A percentile compares a stretch with the other conserved stretches of the same genome.
Conservation (phyloP, 2,888 invertebrate species). For the Hirtodrosophila alboralis region DNA sequence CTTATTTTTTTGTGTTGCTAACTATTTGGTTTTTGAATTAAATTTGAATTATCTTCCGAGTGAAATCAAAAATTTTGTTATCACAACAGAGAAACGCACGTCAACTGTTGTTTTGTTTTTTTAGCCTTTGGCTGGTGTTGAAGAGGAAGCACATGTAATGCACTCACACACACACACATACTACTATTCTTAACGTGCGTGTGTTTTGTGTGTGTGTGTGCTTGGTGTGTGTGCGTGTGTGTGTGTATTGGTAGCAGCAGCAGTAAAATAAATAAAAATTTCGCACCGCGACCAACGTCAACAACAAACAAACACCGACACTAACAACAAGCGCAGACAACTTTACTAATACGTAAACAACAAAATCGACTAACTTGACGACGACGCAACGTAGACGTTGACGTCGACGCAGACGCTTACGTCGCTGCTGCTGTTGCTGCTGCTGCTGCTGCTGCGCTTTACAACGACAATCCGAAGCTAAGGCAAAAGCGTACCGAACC, state of each 20-base stretch:
- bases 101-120: constrained; percentile 45
- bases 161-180: constrained; percentile 24
- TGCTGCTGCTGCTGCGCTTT: constrained; percentile 47
- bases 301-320: constrained; percentile 78
- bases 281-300: constrained; percentile 79
- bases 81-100: constrained; percentile 70
- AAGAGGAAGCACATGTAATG: constrained; percentile 61
- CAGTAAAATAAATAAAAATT: constrained; percentile 74
- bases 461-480: constrained; percentile 72
- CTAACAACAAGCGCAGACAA: constrained; percentile 65
- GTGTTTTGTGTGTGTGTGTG: constrained; percentile 8
- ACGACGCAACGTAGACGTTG: constrained; percentile 30
- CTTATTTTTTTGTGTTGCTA: too few relatives aligned
- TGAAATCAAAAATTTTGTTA: constrained; percentile 51
- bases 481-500: constrained; percentile 75
- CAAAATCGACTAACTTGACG: constrained; percentile 58
- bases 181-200: background rate
- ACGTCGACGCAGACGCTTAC: constrained; percentile 31
- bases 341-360: constrained; percentile 71
- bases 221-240: constrained; percentile 21
- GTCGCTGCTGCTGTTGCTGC: constrained; percentile 32
- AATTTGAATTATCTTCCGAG: constrained; percentile 21
- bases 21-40: too few relatives aligned
- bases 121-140: constrained; percentile 42
- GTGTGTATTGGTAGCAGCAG: constrained; percentile 46